Evolutionary conservation across 1,140 invertebrate species (phyloP), one percentile per base, ranked within the genome.

Genomic region (Habropoda laboriosa): DNA sequence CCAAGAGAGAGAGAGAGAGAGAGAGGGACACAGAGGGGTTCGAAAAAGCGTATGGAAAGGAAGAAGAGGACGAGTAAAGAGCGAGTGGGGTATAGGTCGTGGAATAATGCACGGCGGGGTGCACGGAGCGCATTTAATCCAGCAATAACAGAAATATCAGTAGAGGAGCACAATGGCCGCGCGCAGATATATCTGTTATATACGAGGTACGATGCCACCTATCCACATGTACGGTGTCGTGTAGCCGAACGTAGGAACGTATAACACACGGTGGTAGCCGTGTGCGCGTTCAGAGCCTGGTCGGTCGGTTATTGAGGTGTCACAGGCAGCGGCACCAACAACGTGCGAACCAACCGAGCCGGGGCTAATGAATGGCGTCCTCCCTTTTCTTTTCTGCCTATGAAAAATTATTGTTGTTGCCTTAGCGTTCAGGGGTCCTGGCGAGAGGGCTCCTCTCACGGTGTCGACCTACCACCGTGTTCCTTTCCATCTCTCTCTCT

Each of bases 271-370:
- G 67, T n/a, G 71, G 77, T 57, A 64, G 60, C 78, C 67, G 57
- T 83, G 83, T 57, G n/a, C n/a, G n/a, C n/a, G n/a, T n/a, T n/a
- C n/a, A n/a, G n/a, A 40, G 64, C 75, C 77, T 68, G 77, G 75
- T 67, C 77, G 86, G 86, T 85, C 80, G 89, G 89, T 89, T 89
- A 89, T 90, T 90, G 88, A 91, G 90, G 90, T 90, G 90, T 91
- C 88, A 90, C 90, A 88, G 88, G 80, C 89, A 89, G 86, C 83
- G 76, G 87, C 83, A 87, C 83, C 81, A 87, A 91, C 90, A 91
- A 92, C 88, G 91, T 92, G 91, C 90, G 90, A 91, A 92, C 90
- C 89, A 91, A 91, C 90, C 90, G 85, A 91, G 86, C 79, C 89
- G 85, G 84, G 82, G 84, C 89, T 92, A 92, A 92, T 92, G 90